Base-by-base conservation (phyloP, 2,888 invertebrate genomes). In the Andrena flavipes region DNA sequence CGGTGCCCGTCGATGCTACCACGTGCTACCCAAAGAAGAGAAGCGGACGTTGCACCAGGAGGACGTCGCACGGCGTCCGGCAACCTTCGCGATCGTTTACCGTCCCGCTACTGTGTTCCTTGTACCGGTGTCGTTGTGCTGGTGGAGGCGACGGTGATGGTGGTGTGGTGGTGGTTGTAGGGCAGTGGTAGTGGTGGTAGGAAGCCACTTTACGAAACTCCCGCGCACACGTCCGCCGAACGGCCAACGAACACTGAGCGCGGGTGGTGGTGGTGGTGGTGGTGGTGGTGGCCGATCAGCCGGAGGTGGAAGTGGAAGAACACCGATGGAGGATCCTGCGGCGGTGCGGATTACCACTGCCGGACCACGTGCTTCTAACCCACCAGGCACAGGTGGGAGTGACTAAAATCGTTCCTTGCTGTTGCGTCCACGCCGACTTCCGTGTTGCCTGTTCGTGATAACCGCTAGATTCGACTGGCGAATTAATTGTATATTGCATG, bases 161-260 rank as follows among this genome's bases (percentile, higher is more conserved):
- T 56, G 69, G 65, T 67, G 54, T 26, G 42, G 63, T 76, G 71
- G 60, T 56, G 69, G 65, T 67, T 8, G 62, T 51, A 70, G 79
- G 20, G 2, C 35, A 7, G 65, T 67, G 6, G 67, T 59, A 70
- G 79, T 80, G 72, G 72, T 71, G 67, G 70, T 75, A 70, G 70
- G 65, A 49, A 68, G 54, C 70, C 71, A 62, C 60, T 78, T 68
- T 48, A 63, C 71, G 30, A 51, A 73, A 75, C 63, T 76, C 80
- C 60, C 84, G 83, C 68, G 76, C 87, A 70, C 78, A 78, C 83
- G 75, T 77, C 76, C 42, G 29, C 54, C 56, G 73, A 48, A 49
- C 72, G 85, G 87, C 76, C 79, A 70, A 70, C 76, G 76, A 84
- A 82, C 82, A 82, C 78, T 75, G 79, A 69, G 74, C 76, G 76